These are phyloP conservation scores for Ochropleura plecta DNA, from an alignment of 2,888 invertebrate genomes.

Conservation along the genomic window DNA sequence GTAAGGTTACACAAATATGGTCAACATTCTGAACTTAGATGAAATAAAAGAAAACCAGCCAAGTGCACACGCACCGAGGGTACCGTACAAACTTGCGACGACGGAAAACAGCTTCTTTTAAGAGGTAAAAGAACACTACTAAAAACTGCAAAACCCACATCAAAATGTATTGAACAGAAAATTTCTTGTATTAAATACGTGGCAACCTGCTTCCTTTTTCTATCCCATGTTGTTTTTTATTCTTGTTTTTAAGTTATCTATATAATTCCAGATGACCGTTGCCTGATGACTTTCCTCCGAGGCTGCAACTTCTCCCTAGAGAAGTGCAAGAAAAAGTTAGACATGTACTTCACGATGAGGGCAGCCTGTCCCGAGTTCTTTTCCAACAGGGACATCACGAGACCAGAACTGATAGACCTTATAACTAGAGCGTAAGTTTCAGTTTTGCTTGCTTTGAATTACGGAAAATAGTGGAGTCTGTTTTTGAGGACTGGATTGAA, in stretches of 20 bases:
- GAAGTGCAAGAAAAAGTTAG: conserved; percentile 93
- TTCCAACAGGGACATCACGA: conserved; percentile 92
- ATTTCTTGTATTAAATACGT: too few species aligned
- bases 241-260: background rate
- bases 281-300: conserved; percentile 93
- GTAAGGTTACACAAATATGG: too few species aligned
- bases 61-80: too few species aligned
- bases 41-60: too few species aligned
- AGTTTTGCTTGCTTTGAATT: background rate
- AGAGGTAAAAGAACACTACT: too few species aligned
- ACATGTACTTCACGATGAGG: conserved; percentile 96
- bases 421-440: conserved; percentile 91
- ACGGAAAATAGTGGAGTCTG: background rate
- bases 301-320: conserved; percentile 95
- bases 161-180: too few species aligned
- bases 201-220: too few species aligned
- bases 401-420: conserved; percentile 92
- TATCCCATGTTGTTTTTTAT: background rate
- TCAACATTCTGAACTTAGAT: too few species aligned
- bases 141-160: too few species aligned
- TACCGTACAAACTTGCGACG: too few species aligned
- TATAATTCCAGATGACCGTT: conserved; percentile 91
- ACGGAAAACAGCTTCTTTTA: too few species aligned
- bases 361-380: conserved; percentile 95
- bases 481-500: too few species aligned